Evolutionary conservation across 2,888 invertebrate species (phyloP).

Genomic region (Thalpophila matura): DNA sequence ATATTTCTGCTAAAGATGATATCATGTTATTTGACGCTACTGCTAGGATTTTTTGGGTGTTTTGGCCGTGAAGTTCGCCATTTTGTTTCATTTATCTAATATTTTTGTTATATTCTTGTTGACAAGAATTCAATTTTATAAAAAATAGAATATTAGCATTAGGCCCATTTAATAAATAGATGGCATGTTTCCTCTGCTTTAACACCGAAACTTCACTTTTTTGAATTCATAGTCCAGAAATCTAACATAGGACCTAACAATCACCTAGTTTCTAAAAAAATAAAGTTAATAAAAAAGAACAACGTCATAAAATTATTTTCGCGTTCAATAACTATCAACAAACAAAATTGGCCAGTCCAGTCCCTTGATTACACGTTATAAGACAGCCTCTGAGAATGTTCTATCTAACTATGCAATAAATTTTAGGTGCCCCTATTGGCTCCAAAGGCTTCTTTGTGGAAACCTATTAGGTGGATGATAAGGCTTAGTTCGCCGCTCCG

Average conservation of each 20-base stretch:
- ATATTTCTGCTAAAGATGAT: constrained; percentile 49
- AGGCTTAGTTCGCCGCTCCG: constrained; percentile 62
- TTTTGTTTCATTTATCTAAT: background rate
- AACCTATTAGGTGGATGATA: constrained; percentile 68
- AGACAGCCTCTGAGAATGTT: constrained; percentile 34
- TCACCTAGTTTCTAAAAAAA: background rate
- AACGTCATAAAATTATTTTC: constrained; percentile 8
- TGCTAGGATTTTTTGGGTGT: constrained; percentile 25
- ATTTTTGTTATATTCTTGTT: no score
- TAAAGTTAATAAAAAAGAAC: background rate
- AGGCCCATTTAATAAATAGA: no score
- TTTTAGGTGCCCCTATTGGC: constrained; percentile 55
- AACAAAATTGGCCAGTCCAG: constrained; percentile 16
- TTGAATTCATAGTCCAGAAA: background rate
- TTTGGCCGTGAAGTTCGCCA: background rate
- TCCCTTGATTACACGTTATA: constrained; percentile 42
- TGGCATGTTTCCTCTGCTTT: no score
- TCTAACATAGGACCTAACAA: background rate
- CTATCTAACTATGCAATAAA: constrained; percentile 58
- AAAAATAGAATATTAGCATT: no score
- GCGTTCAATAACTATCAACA: constrained; percentile 24
- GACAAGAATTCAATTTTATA: no score
- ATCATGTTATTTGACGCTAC: constrained; percentile 46
- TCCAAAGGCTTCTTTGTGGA: constrained; percentile 58
- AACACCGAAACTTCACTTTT: no score